These are phyloP conservation scores for Lasioglossum zephyrum DNA, from an alignment of 2,888 invertebrate species.

Conservation along the genomic window DNA sequence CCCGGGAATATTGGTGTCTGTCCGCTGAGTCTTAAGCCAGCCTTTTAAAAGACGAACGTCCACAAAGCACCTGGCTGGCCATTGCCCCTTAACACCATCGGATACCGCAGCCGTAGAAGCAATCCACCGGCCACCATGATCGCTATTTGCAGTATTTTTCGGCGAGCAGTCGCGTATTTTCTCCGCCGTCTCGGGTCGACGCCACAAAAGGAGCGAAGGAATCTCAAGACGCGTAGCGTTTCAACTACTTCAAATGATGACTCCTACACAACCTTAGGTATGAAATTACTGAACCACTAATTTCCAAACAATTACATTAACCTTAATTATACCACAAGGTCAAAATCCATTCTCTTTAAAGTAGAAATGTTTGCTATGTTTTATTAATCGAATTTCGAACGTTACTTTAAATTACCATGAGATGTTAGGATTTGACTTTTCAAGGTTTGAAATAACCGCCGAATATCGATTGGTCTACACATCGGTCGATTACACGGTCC, in stretches of 20 bases:
- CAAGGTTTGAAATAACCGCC: no score
- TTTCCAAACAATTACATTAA: no score
- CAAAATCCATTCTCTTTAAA: no score
- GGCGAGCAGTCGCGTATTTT: not conserved
- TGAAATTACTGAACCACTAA: no score
- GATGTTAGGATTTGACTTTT: no score
- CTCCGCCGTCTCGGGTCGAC: not conserved
- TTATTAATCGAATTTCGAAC: no score
- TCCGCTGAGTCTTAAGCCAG: constrained; percentile 30
- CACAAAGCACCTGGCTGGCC: constrained; percentile 32
- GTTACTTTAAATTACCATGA: no score
- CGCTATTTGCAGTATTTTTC: constrained; percentile 28
- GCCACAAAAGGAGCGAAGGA: not conserved
- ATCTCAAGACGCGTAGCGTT: not conserved
- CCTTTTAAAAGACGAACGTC: constrained; percentile 44
- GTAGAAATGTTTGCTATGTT: no score
- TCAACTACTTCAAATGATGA: not conserved
- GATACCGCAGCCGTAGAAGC: not conserved
- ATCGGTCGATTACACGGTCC: no score
- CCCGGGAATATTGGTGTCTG: constrained; percentile 43
- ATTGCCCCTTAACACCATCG: constrained; percentile 38
- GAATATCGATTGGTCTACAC: no score
- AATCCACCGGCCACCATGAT: constrained; percentile 27
- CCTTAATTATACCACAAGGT: no score
- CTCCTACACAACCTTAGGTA: no score